These are phyloP conservation scores for Malurus elegans DNA, from an alignment of 2,113 vertebrate genomes.

Conservation along the genomic window DNA sequence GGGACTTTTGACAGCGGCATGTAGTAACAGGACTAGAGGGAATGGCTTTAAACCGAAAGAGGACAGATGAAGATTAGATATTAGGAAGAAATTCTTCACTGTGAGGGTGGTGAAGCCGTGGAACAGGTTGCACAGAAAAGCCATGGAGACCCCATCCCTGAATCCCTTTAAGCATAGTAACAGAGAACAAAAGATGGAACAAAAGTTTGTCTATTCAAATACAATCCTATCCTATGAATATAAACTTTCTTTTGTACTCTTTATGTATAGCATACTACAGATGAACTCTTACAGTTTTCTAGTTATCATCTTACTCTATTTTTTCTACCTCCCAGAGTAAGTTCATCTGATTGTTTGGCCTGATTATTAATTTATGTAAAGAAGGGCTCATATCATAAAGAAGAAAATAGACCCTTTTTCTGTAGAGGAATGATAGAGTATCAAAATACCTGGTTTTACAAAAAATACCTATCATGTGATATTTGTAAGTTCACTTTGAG, in stretches of 20 bases:
- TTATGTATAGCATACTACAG: background rate
- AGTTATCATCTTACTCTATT: background rate
- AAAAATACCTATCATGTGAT: background rate
- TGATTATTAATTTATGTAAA: background rate
- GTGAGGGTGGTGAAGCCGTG: background rate
- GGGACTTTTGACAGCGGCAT: accelerated
- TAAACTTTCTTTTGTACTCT: background rate
- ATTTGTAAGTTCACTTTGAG: background rate
- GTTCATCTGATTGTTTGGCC: background rate
- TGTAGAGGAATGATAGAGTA: background rate
- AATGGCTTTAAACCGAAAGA: background rate
- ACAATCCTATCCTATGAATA: background rate
- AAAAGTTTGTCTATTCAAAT: background rate
- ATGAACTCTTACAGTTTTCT: background rate
- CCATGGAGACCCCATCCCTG: background rate
- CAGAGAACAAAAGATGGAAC: background rate
- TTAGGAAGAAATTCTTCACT: background rate
- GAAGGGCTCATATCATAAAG: background rate
- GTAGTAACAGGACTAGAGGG: too few relatives aligned
- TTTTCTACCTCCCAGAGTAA: background rate
- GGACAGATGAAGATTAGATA: too few relatives aligned
- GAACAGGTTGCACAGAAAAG: background rate
- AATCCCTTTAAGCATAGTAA: background rate
- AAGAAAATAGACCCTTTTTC: background rate
- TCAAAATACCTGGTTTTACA: background rate